Conservation (phyloP, 2,888 invertebrate species). For the Acronicta leporina region DNA sequence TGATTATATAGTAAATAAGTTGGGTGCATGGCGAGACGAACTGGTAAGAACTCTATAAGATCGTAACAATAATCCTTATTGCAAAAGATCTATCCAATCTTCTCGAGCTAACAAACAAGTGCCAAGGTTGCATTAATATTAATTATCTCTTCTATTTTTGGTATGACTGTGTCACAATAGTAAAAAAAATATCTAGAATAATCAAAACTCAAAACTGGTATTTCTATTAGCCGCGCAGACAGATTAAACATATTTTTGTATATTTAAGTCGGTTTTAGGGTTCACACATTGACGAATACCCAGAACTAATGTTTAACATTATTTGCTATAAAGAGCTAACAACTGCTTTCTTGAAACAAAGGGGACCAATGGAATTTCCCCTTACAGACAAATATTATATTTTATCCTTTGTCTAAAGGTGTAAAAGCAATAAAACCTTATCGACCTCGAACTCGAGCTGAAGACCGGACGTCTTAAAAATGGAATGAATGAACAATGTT, state of each 20-base stretch:
- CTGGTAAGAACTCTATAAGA: too few relatives aligned
- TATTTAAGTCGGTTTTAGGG: too few relatives aligned
- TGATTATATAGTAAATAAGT: too few relatives aligned
- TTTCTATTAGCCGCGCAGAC: not conserved
- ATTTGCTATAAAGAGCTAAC: slow-evolving; percentile 43
- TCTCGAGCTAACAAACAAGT: not conserved
- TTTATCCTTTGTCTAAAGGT: slow-evolving; percentile 60
- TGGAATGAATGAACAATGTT: slow-evolving; percentile 39
- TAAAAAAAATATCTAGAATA: slow-evolving; percentile 21
- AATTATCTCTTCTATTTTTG: slow-evolving; percentile 12
- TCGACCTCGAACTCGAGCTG: slow-evolving; percentile 30
- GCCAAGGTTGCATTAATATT: not conserved
- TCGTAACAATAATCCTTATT: too few relatives aligned
- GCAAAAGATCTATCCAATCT: not conserved
- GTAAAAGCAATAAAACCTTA: slow-evolving; percentile 61
- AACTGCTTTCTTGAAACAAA: slow-evolving; percentile 47
- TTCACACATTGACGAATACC: slow-evolving; percentile 11
- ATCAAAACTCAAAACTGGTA: slow-evolving; percentile 7
- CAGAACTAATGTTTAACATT: slow-evolving; percentile 16
- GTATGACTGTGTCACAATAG: not conserved
- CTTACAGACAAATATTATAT: slow-evolving; percentile 35
- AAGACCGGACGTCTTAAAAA: slow-evolving; percentile 52
- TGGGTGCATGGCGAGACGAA: too few relatives aligned
- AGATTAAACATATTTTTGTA: not conserved
- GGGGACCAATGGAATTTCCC: slow-evolving; percentile 41